These are phyloP conservation scores for Astur gentilis DNA, from an alignment of 2,113 vertebrate species.

Conservation along the genomic window DNA sequence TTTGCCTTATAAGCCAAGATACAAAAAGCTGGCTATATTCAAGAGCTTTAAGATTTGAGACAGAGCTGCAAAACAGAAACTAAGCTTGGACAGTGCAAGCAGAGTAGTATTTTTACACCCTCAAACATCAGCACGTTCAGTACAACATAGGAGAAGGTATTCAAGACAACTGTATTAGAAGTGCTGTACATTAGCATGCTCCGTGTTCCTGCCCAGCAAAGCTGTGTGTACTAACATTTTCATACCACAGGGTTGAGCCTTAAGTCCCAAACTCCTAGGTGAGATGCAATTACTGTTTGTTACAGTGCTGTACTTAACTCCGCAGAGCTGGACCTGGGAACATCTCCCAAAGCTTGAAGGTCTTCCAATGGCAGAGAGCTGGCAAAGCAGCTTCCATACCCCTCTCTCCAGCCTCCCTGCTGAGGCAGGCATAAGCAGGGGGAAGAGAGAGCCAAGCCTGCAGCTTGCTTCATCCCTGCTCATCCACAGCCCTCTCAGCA, in stretches of 20 bases:
- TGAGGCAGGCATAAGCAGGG: background rate
- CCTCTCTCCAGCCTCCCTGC: background rate
- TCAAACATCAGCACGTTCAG: background rate
- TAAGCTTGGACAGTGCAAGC: rapidly evolving
- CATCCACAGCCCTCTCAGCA: conserved; percentile 44
- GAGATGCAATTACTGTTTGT: background rate
- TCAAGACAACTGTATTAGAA: background rate
- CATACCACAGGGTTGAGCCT: background rate
- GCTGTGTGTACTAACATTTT: background rate
- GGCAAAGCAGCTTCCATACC: background rate
- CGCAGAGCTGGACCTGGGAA: background rate
- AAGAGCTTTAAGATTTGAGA: background rate
- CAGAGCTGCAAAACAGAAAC: background rate
- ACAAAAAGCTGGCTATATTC: background rate
- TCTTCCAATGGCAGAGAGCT: conserved; percentile 9
- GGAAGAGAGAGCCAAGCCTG: conserved; percentile 14
- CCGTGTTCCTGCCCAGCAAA: background rate
- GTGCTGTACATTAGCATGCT: background rate
- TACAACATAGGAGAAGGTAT: background rate
- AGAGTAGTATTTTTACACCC: background rate
- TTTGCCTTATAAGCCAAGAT: background rate
- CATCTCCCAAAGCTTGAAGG: conserved; percentile 2
- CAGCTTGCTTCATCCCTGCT: conserved; percentile 43
- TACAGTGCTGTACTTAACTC: background rate
- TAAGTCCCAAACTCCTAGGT: background rate